Base-by-base conservation (phyloP, 2,888 invertebrate species). In the Shargacucullia verbasci region DNA sequence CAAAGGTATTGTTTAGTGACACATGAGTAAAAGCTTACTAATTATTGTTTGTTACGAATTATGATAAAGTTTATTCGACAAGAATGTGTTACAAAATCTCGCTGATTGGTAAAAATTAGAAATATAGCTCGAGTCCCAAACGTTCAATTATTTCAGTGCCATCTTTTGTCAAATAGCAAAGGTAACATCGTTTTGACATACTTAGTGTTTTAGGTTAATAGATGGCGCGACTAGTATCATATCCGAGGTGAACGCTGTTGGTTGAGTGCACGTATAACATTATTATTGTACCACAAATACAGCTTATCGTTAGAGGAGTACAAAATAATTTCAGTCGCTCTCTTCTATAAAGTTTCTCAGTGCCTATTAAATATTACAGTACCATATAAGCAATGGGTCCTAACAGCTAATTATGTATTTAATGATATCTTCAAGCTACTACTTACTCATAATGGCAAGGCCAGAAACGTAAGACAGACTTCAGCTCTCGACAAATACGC, bases 311-410 rank as follows among this genome's bases (percentile, higher is more conserved):
- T n/a, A 27, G 38, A 11, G 11, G 27, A 29, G 47, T 11, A 48
- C 38, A 31, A 48, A 39, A 31, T 39, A 46, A 46, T 37, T 27
- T n/a, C n/a, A 46, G 46, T n/a, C 35, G n/a, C 46, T 37, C 25
- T 37, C 25, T 46, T 46, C 13, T 25, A 46, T 15, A 20, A 25
- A 37, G 12, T 20, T 25, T 25, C 13, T 20, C 8, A 15, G 9
- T 27, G 2, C 13, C 10, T 14, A 14, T 31, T 11, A 25, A 13
- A 12, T 37, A 10, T 25, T 35, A 35, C 35, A 13, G 13, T 35
- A 34, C 7, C 34, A n/a, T 27, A 2, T 20, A 20, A 6, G 6
- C 11, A 43, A n/a, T 11, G 9, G 14, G 41, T 43, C 31, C 29
- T 10, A 7, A 13, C 5, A 43, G 6, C 5, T 13, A 11, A 10